Evolutionary conservation across 1,140 invertebrate genomes (phyloP), one percentile per base, ranked within the genome.

Genomic region (Drosophila pseudoobscura): DNA sequence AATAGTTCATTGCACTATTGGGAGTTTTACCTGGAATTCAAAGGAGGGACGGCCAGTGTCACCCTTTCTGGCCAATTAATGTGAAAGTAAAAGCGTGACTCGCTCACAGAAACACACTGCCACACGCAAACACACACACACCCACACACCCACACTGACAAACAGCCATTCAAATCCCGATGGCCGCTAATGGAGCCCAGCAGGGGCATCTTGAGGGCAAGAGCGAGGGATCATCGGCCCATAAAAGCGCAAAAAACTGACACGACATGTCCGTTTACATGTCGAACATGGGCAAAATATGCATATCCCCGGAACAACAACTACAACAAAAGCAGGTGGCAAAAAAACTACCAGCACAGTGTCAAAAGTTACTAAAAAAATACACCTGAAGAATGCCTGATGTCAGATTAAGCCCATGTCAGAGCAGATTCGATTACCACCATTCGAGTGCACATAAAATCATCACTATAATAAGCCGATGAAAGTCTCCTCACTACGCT

Each of bases 211-310:
- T 72, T 75, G 71, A 47, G 47, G 31, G 62, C 31, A 15, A 26
- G 56, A 26, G 50, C 11, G 53, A 3, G 46, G 24, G 13, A 57
- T 51, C 43, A 57, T 50, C 59, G 59, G 59, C 58, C 65, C 73
- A 72, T 54, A 72, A 59, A 59, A 58, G 55, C 24, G 47, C 43
- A 59, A 57, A 61, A 59, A 69, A 50, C 59, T 63, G 72, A 87
- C 77, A 84, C 74, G 72, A 72, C 77, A 84, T 84, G 73, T 80
- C 80, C 76, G 62, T 72, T 85, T 64, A 68, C 80, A 75, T 84
- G 80, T 85, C 80, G 68, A 87, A 85, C 80, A 85, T 77, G 77
- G 39, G 53, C 71, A 44, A 54, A 85, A 79, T 83, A 73, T 85
- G 80, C 80, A 76, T 74, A 58, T 39, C 9, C 8, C 11, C 35